These are phyloP conservation scores for Scrobipalpa atriplicella DNA, from an alignment of 2,888 invertebrate genomes.

Conservation along the genomic window DNA sequence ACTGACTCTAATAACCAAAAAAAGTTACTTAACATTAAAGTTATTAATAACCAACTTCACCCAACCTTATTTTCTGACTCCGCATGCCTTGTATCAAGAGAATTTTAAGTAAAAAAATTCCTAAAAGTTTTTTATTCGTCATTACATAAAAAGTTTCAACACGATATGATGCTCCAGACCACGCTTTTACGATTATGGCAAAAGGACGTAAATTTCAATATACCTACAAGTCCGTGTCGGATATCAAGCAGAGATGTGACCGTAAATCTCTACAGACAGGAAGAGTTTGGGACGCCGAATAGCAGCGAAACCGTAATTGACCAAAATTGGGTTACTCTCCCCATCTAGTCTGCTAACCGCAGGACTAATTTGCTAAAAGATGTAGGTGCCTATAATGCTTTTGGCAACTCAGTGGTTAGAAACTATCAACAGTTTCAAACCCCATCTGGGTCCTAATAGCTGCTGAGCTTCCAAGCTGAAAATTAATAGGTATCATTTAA, in stretches of 20 bases:
- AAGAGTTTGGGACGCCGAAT: conserved; percentile 18
- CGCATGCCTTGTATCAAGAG: conserved; percentile 7
- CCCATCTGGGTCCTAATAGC: not conserved
- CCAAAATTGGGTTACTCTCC: conserved; percentile 23
- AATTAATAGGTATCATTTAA: not conserved
- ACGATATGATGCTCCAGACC: not conserved
- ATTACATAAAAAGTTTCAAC: conserved; percentile 14
- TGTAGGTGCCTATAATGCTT: not conserved
- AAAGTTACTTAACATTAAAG: not conserved
- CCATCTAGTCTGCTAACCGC: conserved; percentile 18
- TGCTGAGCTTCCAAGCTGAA: not conserved
- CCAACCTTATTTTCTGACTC: not conserved
- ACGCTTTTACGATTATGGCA: conserved; percentile 13
- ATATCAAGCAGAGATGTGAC: conserved; percentile 18
- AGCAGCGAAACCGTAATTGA: conserved; percentile 23
- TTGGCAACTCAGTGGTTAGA: not conserved
- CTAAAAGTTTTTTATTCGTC: conserved; percentile 6
- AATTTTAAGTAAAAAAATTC: conserved; percentile 17
- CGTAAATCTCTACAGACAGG: conserved; percentile 21
- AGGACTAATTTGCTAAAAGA: conserved; percentile 8
- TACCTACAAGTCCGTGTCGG: conserved; percentile 12
- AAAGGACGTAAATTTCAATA: conserved; percentile 24
- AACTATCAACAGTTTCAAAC: conserved; percentile 8
- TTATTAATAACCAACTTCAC: conserved; percentile 12
- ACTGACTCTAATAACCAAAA: no score